These are phyloP conservation scores for Prostheceraeus crozeri DNA, from an alignment of 2,888 invertebrate species.

Conservation along the genomic window DNA sequence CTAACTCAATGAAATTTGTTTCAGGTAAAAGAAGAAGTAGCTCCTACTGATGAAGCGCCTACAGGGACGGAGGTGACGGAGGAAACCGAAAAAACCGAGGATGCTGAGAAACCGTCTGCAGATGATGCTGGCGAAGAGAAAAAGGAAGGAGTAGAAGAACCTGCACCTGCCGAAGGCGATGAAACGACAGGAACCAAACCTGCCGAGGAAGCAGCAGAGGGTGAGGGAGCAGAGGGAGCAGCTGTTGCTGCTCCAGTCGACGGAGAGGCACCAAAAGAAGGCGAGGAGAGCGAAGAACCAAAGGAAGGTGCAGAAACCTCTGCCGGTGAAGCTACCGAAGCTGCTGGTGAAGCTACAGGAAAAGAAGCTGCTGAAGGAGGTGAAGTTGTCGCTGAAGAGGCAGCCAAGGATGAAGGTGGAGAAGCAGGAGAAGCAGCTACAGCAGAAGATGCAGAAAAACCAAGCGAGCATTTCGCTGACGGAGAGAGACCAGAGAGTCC, in stretches of 20 bases:
- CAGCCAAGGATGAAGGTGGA: constrained; percentile 35
- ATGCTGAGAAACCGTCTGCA: no score
- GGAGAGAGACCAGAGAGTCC: constrained; percentile 46
- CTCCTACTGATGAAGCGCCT: constrained; percentile 28
- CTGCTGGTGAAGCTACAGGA: constrained; percentile 21
- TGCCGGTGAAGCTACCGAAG: constrained; percentile 33
- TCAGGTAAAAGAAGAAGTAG: no score
- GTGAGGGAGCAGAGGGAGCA: constrained; percentile 31
- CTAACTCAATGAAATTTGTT: no score
- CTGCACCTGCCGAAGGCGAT: constrained; percentile 31
- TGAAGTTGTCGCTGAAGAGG: constrained; percentile 29
- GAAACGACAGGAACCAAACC: constrained; percentile 31
- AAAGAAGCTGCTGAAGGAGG: constrained; percentile 40
- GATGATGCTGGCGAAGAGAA: constrained; percentile 32
- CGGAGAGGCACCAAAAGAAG: constrained; percentile 34
- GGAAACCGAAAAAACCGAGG: constrained; percentile 6
- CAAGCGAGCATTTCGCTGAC: no score
- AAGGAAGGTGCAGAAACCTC: constrained; percentile 37
- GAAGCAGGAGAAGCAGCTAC: neutral
- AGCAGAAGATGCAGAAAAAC: constrained; percentile 5
- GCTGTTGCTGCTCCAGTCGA: constrained; percentile 30
- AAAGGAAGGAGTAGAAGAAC: constrained; percentile 13
- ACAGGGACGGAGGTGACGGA: constrained; percentile 2
- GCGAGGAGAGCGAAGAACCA: constrained; percentile 29
- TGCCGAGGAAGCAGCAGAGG: constrained; percentile 30